Evolutionary conservation across 2,888 invertebrate genomes (phyloP), one percentile per base, ranked within the genome.

Genomic region (Yponomeuta evonymella): DNA sequence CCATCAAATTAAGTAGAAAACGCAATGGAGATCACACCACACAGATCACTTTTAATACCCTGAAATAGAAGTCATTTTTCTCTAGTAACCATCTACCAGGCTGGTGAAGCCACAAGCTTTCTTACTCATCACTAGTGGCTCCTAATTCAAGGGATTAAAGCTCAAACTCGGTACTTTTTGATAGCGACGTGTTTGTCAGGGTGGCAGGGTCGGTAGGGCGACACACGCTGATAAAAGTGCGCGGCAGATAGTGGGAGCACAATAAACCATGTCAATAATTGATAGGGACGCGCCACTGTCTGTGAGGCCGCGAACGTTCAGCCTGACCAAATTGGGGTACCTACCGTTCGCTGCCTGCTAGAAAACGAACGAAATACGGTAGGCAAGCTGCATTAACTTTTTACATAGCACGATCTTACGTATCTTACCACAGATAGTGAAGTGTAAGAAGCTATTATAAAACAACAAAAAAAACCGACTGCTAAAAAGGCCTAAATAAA

Each of bases 261-360:
- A 88, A 89, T 90, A 90, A 90, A 90, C 81, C 83, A 88, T 85
- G 84, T 83, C 87, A 85, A 86, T 90, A 89, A 90, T 89, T 89
- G 87, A 82, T 82, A 80, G 88, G 87, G 88, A 84, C 82, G 83
- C 78, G 79, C 78, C 75, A 77, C 76, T 78, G 51, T 58, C 15
- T 58, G 51, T 78, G 79, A 74, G 74, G 78, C 69, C 73, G 75
- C 75, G 62, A 74, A 75, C 73, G 76, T 72, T 36, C 48, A 43
- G 70, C 69, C 73, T 74, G 78, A 77, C 74, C 77, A 71, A 67
- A 80, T 71, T 71, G 70, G 72, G 73, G 70, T 71, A 72, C 70
- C 15, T 58, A 58, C 8, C 1, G 23, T 23, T 23, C 23, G 23
- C 23, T 23, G 23, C 23, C 23, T 23, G 1, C 23, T 23, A 23